phyloP scores from a whole-genome alignment of 2,113 vertebrate species.

The Suncus etruscus region DNA sequence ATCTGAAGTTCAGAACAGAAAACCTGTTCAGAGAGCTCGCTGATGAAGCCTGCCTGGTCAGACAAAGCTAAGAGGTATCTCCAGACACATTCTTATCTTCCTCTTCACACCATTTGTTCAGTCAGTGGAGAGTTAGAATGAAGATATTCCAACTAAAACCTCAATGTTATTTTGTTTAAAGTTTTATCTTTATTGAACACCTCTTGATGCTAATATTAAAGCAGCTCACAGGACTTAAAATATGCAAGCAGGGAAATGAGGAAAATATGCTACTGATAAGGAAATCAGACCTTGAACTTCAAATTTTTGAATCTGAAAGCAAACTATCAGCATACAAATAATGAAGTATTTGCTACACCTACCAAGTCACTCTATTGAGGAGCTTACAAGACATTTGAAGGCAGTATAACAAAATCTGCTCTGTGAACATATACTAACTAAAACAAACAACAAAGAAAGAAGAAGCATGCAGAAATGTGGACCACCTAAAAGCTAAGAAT shows the following conservation, averaged over 20 bases:
- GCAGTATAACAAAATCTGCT: slow-evolving; percentile 27
- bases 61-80: not conserved
- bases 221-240: slow-evolving; percentile 28
- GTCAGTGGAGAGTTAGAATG: not conserved
- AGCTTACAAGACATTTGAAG: slow-evolving; percentile 48
- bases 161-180: not conserved
- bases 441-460: slow-evolving; percentile 66
- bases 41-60: not conserved
- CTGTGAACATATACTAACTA: not conserved
- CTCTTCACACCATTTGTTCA: not conserved
- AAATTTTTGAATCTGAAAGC: slow-evolving; percentile 51
- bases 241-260: not conserved
- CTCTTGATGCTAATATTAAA: slow-evolving; percentile 48
- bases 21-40: not conserved
- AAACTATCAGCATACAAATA: slow-evolving; percentile 14
- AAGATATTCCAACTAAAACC: slow-evolving; percentile 16
- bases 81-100: not conserved
- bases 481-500: slow-evolving; percentile 27
- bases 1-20: not conserved
- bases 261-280: not conserved
- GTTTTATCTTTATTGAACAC: slow-evolving; percentile 14
- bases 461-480: slow-evolving; percentile 46
- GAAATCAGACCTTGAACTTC: slow-evolving; percentile 43
- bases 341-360: not conserved
- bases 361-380: not conserved